A percentile compares a stretch with the other conserved stretches of the same genome.
Evolutionary conservation across 2,797 vertebrate genomes (phyloP).

Genomic region (Periparus ater): DNA sequence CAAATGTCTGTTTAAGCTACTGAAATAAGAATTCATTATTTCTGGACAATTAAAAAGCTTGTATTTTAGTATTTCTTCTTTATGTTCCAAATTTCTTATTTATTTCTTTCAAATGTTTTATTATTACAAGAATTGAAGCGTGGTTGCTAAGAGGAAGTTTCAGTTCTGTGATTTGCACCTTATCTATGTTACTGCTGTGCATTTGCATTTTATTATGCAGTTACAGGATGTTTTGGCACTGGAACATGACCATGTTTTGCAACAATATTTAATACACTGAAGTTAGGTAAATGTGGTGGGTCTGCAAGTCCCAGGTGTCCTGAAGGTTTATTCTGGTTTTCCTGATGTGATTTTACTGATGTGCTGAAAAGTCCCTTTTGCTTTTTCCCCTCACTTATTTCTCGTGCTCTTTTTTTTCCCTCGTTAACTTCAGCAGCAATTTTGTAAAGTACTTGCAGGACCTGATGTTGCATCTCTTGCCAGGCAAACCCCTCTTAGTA

Average conservation of each 20-base stretch:
- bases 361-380: background rate
- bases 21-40: background rate
- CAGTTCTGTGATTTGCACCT: background rate
- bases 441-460: background rate
- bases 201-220: background rate
- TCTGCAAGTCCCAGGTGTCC: background rate
- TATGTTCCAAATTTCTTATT: background rate
- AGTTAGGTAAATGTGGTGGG: background rate
- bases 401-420: background rate
- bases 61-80: background rate
- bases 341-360: background rate
- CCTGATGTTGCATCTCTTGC: background rate
- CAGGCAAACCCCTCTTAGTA: background rate
- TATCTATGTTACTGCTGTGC: background rate
- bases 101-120: background rate
- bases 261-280: rapidly evolving
- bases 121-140: background rate
- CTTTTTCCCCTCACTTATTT: background rate
- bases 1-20: background rate
- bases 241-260: background rate
- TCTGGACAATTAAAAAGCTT: background rate
- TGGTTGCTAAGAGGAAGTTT: background rate
- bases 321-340: background rate
- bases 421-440: background rate
- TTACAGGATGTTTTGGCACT: background rate